These are phyloP conservation scores for Thalassarche chlororhynchos DNA, from an alignment of 2,113 vertebrate genomes.

Conservation along the genomic window DNA sequence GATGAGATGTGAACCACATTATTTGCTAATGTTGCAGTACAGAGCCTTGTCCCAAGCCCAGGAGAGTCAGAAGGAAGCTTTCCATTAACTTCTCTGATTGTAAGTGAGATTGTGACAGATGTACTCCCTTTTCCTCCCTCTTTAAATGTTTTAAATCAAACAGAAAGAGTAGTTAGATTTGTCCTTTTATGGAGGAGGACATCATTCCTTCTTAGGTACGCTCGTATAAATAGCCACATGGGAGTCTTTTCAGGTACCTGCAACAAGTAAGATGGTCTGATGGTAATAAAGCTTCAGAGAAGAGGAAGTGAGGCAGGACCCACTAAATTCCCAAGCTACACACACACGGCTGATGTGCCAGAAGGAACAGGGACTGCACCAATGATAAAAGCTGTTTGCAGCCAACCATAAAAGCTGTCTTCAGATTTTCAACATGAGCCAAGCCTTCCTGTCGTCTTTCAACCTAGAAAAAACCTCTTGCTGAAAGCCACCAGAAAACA, in stretches of 20 bases:
- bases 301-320: not conserved
- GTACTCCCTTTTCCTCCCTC: not conserved
- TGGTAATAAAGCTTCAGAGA: not conserved
- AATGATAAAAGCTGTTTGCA: not conserved
- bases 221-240: not conserved
- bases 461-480: not conserved
- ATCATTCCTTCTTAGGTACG: not conserved
- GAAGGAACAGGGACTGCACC: not conserved
- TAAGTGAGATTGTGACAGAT: constrained; percentile 35
- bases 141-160: constrained; percentile 13
- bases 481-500: not conserved
- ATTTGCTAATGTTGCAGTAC: constrained; percentile 7
- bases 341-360: not conserved
- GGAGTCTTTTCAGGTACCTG: not conserved
- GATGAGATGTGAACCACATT: constrained; percentile 25
- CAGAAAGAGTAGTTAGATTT: not conserved
- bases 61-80: constrained; percentile 34
- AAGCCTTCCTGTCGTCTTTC: not conserved
- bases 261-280: not conserved
- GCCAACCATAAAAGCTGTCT: not conserved
- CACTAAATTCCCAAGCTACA: not conserved
- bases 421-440: not conserved
- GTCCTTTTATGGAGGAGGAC: not conserved
- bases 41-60: constrained; percentile 21
- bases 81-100: constrained; percentile 41